These are phyloP conservation scores for Geodia barretti DNA, from an alignment of 37 sponge, comb jelly and placozoan species.

Conservation along the genomic window DNA sequence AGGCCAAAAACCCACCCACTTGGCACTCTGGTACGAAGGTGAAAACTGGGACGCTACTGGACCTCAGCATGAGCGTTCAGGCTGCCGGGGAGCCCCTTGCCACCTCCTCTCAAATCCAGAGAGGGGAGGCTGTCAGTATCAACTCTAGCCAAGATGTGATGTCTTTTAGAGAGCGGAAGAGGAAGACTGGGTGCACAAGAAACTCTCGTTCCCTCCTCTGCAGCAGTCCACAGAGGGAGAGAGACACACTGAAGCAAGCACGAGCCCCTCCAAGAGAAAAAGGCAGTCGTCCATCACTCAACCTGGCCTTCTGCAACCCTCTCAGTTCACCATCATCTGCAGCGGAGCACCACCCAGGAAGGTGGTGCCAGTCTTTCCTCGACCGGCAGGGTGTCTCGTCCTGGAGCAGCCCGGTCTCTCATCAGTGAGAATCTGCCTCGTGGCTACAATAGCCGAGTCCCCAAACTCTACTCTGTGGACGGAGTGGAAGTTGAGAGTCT, in stretches of 20 bases:
- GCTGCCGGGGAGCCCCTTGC: too few relatives aligned
- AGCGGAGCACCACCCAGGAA: constrained; percentile 48
- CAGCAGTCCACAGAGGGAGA: too few relatives aligned
- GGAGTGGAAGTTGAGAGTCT: constrained; percentile 40
- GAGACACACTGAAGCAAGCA: too few relatives aligned
- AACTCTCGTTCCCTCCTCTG: too few relatives aligned
- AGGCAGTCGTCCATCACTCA: background rate
- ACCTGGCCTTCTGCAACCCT: too few relatives aligned
- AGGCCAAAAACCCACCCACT: constrained; percentile 38
- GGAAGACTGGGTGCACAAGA: too few relatives aligned
- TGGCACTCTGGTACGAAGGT: constrained; percentile 37
- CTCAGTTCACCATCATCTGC: constrained; percentile 26
- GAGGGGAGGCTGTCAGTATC: too few relatives aligned
- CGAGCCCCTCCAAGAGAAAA: background rate
- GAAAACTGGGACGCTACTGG: background rate
- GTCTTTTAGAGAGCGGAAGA: too few relatives aligned
- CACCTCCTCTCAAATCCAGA: background rate
- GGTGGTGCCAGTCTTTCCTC: background rate
- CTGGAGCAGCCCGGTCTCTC: background rate
- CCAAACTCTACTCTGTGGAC: constrained; percentile 18
- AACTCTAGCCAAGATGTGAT: too few relatives aligned
- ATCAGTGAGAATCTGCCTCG: constrained; percentile 18
- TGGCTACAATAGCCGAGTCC: constrained; percentile 17
- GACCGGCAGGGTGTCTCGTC: too few relatives aligned
- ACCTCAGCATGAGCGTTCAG: background rate